Evolutionary conservation across 1,140 invertebrate genomes (phyloP).

Genomic region (Drosophila pseudoananassae): DNA sequence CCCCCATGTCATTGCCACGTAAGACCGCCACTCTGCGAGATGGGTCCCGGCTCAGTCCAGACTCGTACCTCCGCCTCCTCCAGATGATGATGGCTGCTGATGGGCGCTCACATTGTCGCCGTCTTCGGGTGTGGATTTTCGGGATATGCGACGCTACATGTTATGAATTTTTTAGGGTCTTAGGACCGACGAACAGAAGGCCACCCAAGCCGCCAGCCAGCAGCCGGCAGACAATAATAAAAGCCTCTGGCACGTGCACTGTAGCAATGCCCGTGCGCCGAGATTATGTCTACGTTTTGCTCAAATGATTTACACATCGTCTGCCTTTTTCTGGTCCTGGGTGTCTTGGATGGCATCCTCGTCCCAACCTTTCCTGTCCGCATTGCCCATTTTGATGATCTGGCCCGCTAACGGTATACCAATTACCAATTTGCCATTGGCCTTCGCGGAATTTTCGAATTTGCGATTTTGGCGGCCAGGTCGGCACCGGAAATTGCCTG

Average conservation of each 20-base stretch:
- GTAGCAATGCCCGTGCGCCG: constrained; percentile 38
- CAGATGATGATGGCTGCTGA: constrained; percentile 44
- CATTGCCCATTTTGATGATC: constrained; percentile 12
- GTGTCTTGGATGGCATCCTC: background rate
- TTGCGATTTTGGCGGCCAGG: constrained; percentile 14
- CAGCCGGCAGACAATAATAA: constrained; percentile 42
- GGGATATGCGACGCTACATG: constrained; percentile 47
- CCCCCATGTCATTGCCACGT: constrained; percentile 61
- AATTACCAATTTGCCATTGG: constrained; percentile 68
- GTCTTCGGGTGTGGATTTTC: constrained; percentile 55
- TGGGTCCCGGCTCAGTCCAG: constrained; percentile 42
- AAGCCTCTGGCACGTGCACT: constrained; percentile 52
- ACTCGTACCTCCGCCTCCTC: constrained; percentile 11
- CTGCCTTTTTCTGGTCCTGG: constrained; percentile 9
- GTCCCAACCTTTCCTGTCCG: constrained; percentile 15
- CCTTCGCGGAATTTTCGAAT: constrained; percentile 57
- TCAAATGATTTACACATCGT: constrained; percentile 72
- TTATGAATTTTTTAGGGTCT: constrained; percentile 59
- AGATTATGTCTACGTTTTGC: constrained; percentile 70
- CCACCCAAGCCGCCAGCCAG: too few species aligned
- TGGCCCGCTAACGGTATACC: constrained; percentile 55
- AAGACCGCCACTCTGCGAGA: constrained; percentile 54
- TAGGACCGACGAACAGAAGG: constrained; percentile 6
- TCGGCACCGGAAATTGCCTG: constrained; percentile 38
- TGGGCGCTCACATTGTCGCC: constrained; percentile 46